Conservation (phyloP, 2,113 vertebrate species). For the Canis aureus region DNA sequence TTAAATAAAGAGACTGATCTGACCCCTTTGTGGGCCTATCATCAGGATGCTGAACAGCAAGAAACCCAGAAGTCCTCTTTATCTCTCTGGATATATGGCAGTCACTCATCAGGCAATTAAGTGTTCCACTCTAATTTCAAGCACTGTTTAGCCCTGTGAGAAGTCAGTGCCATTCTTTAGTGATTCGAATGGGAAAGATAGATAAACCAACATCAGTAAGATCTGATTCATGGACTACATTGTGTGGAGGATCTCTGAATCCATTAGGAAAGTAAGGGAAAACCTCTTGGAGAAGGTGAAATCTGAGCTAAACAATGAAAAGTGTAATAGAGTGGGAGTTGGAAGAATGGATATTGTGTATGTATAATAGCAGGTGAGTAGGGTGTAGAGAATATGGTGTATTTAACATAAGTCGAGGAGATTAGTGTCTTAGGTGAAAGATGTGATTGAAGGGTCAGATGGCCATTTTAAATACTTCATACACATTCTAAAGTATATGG, state of each 20-base stretch:
- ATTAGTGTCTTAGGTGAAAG: not conserved
- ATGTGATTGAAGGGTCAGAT: not conserved
- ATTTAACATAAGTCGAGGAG: constrained; percentile 1
- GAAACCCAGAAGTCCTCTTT: not conserved
- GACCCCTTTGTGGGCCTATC: not conserved
- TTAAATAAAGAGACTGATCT: not conserved
- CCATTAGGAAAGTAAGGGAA: not conserved
- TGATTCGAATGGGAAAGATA: not conserved
- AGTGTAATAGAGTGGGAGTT: not conserved
- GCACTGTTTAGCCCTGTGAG: not conserved
- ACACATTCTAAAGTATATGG: not conserved
- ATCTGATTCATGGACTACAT: not conserved
- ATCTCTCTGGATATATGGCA: not conserved
- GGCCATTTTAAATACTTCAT: not conserved
- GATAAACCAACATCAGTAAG: not conserved
- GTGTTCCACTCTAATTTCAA: not conserved
- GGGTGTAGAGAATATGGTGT: not conserved
- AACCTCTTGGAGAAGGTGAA: not conserved
- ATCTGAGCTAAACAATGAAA: not conserved
- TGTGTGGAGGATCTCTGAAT: not conserved
- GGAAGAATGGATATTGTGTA: not conserved
- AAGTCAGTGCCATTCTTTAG: not conserved
- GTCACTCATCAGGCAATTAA: not conserved
- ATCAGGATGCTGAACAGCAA: not conserved
- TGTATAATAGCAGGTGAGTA: not conserved